Evolutionary conservation across 2,888 invertebrate genomes (phyloP).

Genomic region (Dorcus hopei): DNA sequence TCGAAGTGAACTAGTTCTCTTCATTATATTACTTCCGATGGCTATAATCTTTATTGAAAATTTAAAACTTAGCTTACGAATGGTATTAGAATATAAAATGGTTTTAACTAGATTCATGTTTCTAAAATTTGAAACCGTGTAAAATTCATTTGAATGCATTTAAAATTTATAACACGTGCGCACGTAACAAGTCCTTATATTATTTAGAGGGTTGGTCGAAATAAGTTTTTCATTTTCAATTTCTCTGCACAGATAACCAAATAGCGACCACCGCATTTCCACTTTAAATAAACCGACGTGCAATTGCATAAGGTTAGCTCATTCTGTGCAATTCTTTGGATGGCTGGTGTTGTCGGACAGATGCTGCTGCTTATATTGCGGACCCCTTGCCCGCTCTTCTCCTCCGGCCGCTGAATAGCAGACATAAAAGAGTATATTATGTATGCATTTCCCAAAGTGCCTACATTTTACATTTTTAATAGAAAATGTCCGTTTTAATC

Average conservation of each 20-base stretch:
- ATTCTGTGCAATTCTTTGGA: constrained; percentile 14
- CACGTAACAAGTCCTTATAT: too few relatives aligned
- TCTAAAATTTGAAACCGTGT: too few relatives aligned
- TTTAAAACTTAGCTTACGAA: too few relatives aligned
- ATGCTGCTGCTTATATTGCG: constrained; percentile 10
- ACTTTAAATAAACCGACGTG: constrained; percentile 21
- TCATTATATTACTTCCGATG: too few relatives aligned
- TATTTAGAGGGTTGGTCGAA: background rate
- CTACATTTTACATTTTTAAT: constrained; percentile 49
- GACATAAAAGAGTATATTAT: constrained; percentile 34
- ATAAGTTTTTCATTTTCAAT: constrained; percentile 22
- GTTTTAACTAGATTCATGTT: too few relatives aligned
- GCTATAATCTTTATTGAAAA: too few relatives aligned
- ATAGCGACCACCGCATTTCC: constrained; percentile 13
- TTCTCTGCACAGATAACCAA: constrained; percentile 20
- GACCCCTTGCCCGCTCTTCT: background rate
- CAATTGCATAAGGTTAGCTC: constrained; percentile 17
- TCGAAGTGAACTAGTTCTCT: too few relatives aligned
- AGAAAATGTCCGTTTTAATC: constrained; percentile 47
- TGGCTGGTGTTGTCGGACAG: constrained; percentile 10
- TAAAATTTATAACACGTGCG: too few relatives aligned
- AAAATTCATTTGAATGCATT: too few relatives aligned
- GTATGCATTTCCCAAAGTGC: constrained; percentile 46
- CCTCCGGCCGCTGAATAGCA: background rate
- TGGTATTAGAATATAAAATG: too few relatives aligned